These are phyloP conservation scores for Guaruba guarouba DNA, from an alignment of 2,113 vertebrate genomes.

Conservation along the genomic window DNA sequence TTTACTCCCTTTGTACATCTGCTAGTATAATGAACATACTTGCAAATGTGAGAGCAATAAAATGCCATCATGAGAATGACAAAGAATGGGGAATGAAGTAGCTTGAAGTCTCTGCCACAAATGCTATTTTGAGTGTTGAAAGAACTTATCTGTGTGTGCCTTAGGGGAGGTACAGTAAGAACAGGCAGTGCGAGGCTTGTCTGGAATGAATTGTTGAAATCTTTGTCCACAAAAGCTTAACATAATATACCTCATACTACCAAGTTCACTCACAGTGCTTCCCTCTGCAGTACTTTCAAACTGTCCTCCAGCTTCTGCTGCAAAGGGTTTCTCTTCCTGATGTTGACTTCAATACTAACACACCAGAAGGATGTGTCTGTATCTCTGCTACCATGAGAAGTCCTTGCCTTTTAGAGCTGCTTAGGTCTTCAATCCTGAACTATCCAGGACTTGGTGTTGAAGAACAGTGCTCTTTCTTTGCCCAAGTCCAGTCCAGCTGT, in stretches of 20 bases:
- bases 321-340: background rate
- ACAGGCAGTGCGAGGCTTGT: background rate
- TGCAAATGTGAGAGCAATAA: background rate
- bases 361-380: background rate
- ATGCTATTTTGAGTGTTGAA: conserved; percentile 1
- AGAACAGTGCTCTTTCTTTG: background rate
- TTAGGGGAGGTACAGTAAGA: conserved; percentile 14
- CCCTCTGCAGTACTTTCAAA: background rate
- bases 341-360: background rate
- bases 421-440: background rate
- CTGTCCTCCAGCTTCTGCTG: background rate
- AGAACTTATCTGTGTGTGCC: conserved; percentile 33
- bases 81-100: background rate
- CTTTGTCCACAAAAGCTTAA: background rate
- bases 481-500: background rate
- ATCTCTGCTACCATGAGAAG: background rate
- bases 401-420: background rate
- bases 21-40: background rate
- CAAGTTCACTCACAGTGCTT: background rate
- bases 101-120: background rate
- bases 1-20: background rate
- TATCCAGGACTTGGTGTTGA: background rate
- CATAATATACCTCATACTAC: background rate
- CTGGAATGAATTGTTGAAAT: conserved; percentile 36
- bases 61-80: background rate